Evolutionary conservation across 2,113 vertebrate genomes (phyloP).

Genomic region (Natator depressus): DNA sequence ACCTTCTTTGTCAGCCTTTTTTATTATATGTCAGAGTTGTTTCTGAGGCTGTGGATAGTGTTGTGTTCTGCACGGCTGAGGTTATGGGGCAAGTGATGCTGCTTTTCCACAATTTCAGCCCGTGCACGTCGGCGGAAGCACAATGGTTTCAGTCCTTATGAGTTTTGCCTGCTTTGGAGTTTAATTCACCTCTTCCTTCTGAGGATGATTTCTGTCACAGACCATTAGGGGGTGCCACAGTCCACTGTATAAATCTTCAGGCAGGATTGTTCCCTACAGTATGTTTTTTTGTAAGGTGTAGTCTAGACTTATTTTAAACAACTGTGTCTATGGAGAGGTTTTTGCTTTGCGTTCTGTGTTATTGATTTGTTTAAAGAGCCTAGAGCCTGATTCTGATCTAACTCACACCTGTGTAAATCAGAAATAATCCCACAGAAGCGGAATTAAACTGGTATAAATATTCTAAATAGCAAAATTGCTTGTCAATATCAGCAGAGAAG

Average conservation of each 20-base stretch:
- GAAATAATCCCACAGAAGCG: neutral
- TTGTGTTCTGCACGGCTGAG: no score
- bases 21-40: no score
- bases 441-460: neutral
- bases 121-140: no score
- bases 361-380: neutral
- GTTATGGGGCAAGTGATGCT: no score
- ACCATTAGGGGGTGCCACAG: neutral
- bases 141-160: neutral
- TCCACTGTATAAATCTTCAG: neutral
- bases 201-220: neutral
- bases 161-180: neutral
- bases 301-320: neutral
- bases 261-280: neutral
- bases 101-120: no score
- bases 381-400: neutral
- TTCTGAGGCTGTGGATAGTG: no score
- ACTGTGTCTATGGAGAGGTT: neutral
- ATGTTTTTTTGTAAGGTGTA: neutral
- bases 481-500: neutral
- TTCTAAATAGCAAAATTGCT: rapidly evolving
- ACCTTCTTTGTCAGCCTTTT: no score
- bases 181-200: neutral
- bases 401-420: neutral
- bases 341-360: neutral